phyloP scores from a whole-genome alignment of 2,888 invertebrate genomes.

The Spisula solida region DNA sequence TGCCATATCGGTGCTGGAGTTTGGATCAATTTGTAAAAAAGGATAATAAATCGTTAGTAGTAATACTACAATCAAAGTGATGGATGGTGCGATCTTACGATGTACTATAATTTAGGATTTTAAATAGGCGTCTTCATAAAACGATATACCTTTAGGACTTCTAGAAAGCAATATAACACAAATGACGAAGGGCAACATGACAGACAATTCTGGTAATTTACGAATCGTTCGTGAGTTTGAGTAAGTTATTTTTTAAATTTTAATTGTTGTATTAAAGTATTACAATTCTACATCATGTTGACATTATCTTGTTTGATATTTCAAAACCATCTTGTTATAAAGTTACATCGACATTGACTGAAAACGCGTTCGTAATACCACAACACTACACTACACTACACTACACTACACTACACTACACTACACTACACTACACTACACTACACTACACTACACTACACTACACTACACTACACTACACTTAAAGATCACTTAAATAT shows the following conservation, averaged over 20 bases:
- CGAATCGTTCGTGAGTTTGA: slow-evolving; percentile 45
- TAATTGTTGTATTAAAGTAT: neutral
- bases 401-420: too few species aligned
- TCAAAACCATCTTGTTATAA: too few species aligned
- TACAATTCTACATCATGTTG: neutral
- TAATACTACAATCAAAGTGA: neutral
- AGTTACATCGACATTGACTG: too few species aligned
- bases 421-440: too few species aligned
- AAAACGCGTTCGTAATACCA: too few species aligned
- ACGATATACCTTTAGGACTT: neutral
- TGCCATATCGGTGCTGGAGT: neutral
- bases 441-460: too few species aligned
- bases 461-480: too few species aligned
- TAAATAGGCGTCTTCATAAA: neutral
- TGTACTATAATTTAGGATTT: neutral
- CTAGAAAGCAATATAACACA: neutral
- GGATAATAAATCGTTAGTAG: neutral
- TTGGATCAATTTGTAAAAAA: neutral
- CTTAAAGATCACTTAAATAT: too few species aligned
- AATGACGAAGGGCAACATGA: slow-evolving; percentile 39
- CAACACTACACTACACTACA: too few species aligned
- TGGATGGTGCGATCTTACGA: neutral
- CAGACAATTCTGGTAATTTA: slow-evolving; percentile 20
- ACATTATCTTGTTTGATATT: too few species aligned
- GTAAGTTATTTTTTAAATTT: slow-evolving; percentile 36